Percentiles rank a stretch among this genome's conserved stretches.
Evolutionary conservation across 2,888 invertebrate genomes (phyloP).

Genomic region (Athrips mouffetella): DNA sequence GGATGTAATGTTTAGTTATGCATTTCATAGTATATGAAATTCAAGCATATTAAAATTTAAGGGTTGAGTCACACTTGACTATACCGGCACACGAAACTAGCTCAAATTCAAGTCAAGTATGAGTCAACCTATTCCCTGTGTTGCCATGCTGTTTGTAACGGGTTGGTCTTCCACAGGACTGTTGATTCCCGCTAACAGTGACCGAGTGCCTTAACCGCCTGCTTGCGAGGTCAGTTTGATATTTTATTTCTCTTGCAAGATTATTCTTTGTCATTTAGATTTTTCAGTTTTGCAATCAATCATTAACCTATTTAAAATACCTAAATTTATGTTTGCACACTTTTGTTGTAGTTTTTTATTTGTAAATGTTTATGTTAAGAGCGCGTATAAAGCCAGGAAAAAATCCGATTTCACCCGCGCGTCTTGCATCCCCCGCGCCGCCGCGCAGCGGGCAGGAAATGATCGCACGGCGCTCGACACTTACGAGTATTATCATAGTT

Average conservation of each 20-base stretch:
- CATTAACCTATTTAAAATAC: no score
- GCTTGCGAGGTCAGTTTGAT: slow-evolving; percentile 71
- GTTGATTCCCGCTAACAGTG: slow-evolving; percentile 72
- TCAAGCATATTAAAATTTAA: neutral
- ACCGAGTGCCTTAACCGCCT: slow-evolving; percentile 73
- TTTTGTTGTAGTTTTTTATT: neutral
- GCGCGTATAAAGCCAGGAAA: no score
- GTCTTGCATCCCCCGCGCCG: no score
- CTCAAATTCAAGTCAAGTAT: neutral
- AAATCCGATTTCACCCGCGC: no score
- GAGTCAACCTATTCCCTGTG: slow-evolving; percentile 25
- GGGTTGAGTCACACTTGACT: neutral
- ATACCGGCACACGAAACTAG: no score
- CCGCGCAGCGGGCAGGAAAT: no score
- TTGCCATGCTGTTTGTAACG: slow-evolving; percentile 51
- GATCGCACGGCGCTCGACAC: no score
- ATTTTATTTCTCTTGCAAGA: slow-evolving; percentile 16
- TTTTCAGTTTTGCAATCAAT: neutral
- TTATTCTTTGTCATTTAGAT: neutral
- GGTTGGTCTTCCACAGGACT: slow-evolving; percentile 69
- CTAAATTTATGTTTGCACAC: no score
- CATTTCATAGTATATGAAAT: neutral
- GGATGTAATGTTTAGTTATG: neutral
- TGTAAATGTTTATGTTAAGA: no score
- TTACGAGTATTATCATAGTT: no score